Percentiles rank a stretch among this genome's conserved stretches.
Evolutionary conservation across 2,888 invertebrate genomes (phyloP).

Genomic region (Octodonta nipae): DNA sequence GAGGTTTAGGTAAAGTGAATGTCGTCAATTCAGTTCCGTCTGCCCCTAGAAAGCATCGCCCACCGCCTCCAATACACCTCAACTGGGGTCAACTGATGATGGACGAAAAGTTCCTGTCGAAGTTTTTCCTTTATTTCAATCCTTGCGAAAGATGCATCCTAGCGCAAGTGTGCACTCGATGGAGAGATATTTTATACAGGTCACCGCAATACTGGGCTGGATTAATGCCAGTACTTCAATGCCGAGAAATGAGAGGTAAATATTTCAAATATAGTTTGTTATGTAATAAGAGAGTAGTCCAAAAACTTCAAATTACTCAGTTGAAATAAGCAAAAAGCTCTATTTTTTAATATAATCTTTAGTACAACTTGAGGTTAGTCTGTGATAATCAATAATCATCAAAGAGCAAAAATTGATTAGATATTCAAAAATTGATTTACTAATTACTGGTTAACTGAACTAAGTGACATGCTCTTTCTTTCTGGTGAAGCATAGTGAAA

Average conservation of each 20-base stretch:
- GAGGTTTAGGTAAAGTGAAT: conserved; percentile 6
- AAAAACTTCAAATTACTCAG: too few species aligned
- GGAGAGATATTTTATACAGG: conserved; percentile 80
- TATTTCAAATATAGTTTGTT: too few species aligned
- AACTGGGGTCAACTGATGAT: conserved; percentile 63
- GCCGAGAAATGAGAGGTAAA: conserved; percentile 57
- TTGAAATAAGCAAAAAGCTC: too few species aligned
- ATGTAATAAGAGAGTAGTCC: too few species aligned
- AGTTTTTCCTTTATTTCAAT: conserved; percentile 71
- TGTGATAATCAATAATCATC: too few species aligned
- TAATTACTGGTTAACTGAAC: too few species aligned
- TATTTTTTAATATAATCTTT: too few species aligned
- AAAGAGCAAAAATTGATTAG: too few species aligned
- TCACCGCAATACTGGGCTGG: conserved; percentile 55
- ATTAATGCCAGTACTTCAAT: conserved; percentile 71
- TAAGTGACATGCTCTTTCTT: too few species aligned
- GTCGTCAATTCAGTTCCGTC: conserved; percentile 19
- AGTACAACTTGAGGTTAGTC: too few species aligned
- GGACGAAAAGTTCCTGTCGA: conserved; percentile 73
- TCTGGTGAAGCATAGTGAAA: too few species aligned
- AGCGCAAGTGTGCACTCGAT: conserved; percentile 73
- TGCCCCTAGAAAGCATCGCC: conserved; percentile 24
- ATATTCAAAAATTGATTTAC: too few species aligned
- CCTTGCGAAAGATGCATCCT: conserved; percentile 58
- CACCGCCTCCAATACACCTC: conserved; percentile 44